These are phyloP conservation scores for Lepidothrix coronata DNA, from an alignment of 2,113 vertebrate genomes.

Conservation along the genomic window DNA sequence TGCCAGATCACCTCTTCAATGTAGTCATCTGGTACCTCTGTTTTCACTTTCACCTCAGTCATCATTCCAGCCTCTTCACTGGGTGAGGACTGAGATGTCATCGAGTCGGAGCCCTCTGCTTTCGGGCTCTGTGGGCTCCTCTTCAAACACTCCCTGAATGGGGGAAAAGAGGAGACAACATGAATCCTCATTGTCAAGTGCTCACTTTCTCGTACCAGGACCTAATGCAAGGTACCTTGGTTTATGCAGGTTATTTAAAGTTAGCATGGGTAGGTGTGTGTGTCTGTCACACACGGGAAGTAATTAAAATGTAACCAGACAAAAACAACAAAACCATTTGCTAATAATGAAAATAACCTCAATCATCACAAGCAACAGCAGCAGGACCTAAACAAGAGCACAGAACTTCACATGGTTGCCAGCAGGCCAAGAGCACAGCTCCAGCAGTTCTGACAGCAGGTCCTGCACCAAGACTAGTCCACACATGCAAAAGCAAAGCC, in stretches of 20 bases:
- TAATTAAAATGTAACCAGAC: not conserved
- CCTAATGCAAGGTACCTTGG: not conserved
- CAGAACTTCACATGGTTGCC: not conserved
- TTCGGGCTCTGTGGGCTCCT: conserved; percentile 68
- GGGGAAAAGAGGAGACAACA: not conserved
- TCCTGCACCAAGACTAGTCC: not conserved
- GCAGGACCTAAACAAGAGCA: not conserved
- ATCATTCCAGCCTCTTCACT: conserved; percentile 75
- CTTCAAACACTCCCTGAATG: conserved; percentile 75
- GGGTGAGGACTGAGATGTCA: conserved; percentile 66
- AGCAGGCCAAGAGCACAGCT: not conserved
- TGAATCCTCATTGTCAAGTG: not conserved
- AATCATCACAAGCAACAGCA: not conserved
- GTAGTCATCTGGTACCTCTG: conserved; percentile 81
- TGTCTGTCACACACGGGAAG: not conserved
- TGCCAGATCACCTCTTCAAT: conserved; percentile 80
- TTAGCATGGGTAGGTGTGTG: not conserved
- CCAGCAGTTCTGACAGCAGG: not conserved
- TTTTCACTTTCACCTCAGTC: conserved; percentile 82
- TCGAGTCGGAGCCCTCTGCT: conserved; percentile 69
- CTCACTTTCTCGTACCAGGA: not conserved
- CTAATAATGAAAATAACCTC: not conserved
- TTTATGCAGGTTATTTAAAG: not conserved
- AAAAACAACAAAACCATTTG: not conserved
- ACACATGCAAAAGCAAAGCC: not conserved